Evolutionary conservation across 2,797 vertebrate genomes (phyloP).

Genomic region (Pristis pectinata): DNA sequence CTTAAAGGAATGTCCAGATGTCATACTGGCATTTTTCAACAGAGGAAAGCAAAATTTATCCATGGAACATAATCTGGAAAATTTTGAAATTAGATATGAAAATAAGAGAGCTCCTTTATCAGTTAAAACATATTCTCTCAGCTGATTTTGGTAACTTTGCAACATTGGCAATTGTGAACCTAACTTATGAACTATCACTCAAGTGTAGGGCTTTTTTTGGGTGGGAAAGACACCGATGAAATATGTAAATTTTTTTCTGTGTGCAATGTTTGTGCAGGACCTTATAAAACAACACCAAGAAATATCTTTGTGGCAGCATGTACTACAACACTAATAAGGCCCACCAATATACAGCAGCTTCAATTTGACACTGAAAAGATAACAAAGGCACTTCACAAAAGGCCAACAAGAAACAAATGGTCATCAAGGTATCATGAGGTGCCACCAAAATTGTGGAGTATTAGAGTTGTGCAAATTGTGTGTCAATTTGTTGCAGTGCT

Average conservation of each 20-base stretch:
- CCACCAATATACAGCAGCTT: background rate
- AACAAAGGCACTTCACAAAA: background rate
- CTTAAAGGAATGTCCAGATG: background rate
- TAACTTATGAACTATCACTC: background rate
- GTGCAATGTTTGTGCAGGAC: background rate
- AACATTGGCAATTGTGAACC: background rate
- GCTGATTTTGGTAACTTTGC: background rate
- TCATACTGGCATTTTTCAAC: background rate
- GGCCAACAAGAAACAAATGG: background rate
- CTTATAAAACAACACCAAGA: background rate
- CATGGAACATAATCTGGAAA: too few relatives aligned
- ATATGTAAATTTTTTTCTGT: background rate
- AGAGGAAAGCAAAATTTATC: background rate
- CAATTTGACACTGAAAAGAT: background rate
- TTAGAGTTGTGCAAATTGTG: too few relatives aligned
- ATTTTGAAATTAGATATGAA: too few relatives aligned
- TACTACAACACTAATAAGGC: background rate
- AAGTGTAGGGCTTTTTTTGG: background rate
- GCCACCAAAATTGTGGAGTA: background rate
- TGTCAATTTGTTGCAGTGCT: too few relatives aligned
- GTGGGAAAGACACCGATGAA: background rate
- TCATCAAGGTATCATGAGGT: background rate
- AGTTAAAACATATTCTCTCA: background rate
- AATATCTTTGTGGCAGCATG: background rate
- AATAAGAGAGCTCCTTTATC: background rate